Evolutionary conservation across 2,888 invertebrate species (phyloP).

Genomic region (Nymphalis polychloros): DNA sequence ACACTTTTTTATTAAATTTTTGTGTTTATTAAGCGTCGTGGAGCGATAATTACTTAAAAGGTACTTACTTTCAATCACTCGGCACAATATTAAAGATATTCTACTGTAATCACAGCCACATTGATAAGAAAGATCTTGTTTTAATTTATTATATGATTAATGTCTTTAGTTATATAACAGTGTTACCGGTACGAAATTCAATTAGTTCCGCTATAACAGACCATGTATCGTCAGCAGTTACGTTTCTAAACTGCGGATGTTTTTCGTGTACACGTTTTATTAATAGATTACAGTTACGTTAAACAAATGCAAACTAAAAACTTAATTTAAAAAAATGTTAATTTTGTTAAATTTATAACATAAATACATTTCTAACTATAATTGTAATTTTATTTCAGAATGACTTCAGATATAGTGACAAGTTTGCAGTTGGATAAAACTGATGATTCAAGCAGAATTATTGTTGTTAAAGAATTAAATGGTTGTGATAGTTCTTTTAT

Average conservation of each 20-base stretch:
- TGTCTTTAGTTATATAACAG: slow-evolving; percentile 1
- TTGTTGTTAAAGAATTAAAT: slow-evolving; percentile 86
- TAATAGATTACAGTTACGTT: slow-evolving; percentile 13
- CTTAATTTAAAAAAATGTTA: too few relatives aligned
- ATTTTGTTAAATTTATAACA: not conserved
- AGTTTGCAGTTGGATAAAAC: slow-evolving; percentile 85
- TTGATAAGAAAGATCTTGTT: slow-evolving; percentile 5
- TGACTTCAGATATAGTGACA: slow-evolving; percentile 84
- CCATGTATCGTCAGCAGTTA: not conserved
- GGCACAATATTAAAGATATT: not conserved
- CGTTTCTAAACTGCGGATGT: slow-evolving; percentile 8
- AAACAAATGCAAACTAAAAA: not conserved
- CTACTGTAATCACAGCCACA: slow-evolving; percentile 4
- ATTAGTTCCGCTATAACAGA: not conserved
- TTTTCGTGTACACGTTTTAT: slow-evolving; percentile 4
- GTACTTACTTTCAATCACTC: slow-evolving; percentile 8
- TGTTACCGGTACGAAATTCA: slow-evolving; percentile 2
- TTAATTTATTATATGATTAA: slow-evolving; percentile 4
- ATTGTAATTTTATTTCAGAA: slow-evolving; percentile 57
- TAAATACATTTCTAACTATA: not conserved
- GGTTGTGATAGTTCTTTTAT: slow-evolving; percentile 88
- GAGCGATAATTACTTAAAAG: not conserved
- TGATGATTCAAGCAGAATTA: slow-evolving; percentile 76
- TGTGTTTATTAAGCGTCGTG: not conserved
- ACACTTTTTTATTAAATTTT: not conserved